These are phyloP conservation scores for Phragmatobia fuliginosa DNA, from an alignment of 2,888 invertebrate genomes.

Conservation along the genomic window DNA sequence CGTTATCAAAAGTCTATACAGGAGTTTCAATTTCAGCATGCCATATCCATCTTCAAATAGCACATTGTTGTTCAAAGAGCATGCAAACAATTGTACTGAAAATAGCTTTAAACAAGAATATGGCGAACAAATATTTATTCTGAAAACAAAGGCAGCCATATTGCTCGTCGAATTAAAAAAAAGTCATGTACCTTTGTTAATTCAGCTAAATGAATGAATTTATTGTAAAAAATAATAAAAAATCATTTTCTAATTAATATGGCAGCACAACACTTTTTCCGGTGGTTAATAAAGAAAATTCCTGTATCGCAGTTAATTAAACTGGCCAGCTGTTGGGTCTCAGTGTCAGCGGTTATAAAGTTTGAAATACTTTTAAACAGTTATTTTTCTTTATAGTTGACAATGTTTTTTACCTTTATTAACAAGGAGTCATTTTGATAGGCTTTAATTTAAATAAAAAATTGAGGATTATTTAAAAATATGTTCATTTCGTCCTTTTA, in stretches of 20 bases:
- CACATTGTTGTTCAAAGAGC: slow-evolving; percentile 6
- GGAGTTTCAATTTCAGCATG: not conserved
- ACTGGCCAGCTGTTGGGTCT: slow-evolving; percentile 58
- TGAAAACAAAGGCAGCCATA: slow-evolving; percentile 11
- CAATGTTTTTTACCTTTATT: too few species aligned
- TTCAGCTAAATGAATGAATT: slow-evolving; percentile 32
- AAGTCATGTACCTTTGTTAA: slow-evolving; percentile 31
- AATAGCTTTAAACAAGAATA: slow-evolving; percentile 26
- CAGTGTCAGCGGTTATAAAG: slow-evolving; percentile 39
- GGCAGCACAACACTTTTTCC: slow-evolving; percentile 66
- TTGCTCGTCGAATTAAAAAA: slow-evolving; percentile 27
- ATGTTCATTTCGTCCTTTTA: too few species aligned
- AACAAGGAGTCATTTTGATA: too few species aligned
- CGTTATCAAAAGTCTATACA: not conserved
- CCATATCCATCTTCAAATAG: not conserved
- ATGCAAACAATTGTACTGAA: slow-evolving; percentile 19
- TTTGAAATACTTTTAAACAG: not conserved
- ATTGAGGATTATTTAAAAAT: too few species aligned
- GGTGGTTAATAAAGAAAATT: slow-evolving; percentile 72
- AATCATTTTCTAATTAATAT: slow-evolving; percentile 64
- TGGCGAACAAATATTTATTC: slow-evolving; percentile 21
- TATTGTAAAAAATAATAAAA: slow-evolving; percentile 43
- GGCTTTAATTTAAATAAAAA: too few species aligned
- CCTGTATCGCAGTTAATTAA: slow-evolving; percentile 77
- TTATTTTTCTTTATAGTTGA: not conserved